Percentiles rank a stretch among this genome's conserved stretches.
Conservation (phyloP, 2,113 vertebrate genomes). For the Myocastor coypus region DNA sequence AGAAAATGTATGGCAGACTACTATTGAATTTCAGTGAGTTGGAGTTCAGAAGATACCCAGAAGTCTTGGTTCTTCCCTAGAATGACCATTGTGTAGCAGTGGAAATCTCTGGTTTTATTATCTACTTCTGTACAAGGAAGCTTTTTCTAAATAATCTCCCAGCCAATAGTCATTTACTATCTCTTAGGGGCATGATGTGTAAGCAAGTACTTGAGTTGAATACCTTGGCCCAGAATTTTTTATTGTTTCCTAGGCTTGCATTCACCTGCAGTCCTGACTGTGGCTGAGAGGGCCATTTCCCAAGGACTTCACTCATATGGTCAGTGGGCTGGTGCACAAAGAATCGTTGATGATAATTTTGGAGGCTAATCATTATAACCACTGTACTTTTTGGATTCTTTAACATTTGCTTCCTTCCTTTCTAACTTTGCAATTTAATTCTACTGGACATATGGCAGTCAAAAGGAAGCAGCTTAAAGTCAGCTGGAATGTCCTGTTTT, state of each 20-base stretch:
- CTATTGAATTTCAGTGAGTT: background rate
- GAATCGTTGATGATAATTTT: background rate
- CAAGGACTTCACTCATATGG: background rate
- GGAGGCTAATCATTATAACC: background rate
- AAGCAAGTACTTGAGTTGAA: background rate
- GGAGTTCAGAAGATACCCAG: background rate
- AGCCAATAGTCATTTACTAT: background rate
- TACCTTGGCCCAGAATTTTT: background rate
- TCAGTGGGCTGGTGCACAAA: background rate
- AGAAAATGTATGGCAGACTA: background rate
- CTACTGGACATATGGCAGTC: background rate
- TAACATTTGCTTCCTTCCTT: background rate
- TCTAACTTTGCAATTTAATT: slow-evolving; percentile 42
- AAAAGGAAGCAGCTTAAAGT: background rate
- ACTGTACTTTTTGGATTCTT: background rate
- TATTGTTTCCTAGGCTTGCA: background rate
- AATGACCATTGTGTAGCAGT: background rate
- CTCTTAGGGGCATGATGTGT: background rate
- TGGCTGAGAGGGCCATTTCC: background rate
- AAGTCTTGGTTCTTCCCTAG: background rate
- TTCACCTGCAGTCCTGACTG: background rate
- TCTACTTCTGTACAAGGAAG: background rate
- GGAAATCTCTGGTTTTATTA: background rate
- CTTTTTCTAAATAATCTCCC: background rate
- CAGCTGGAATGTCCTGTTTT: slow-evolving; percentile 23